These are phyloP conservation scores for Halcyon chelicuti DNA, from an alignment of 2,797 vertebrate species.

Conservation along the genomic window DNA sequence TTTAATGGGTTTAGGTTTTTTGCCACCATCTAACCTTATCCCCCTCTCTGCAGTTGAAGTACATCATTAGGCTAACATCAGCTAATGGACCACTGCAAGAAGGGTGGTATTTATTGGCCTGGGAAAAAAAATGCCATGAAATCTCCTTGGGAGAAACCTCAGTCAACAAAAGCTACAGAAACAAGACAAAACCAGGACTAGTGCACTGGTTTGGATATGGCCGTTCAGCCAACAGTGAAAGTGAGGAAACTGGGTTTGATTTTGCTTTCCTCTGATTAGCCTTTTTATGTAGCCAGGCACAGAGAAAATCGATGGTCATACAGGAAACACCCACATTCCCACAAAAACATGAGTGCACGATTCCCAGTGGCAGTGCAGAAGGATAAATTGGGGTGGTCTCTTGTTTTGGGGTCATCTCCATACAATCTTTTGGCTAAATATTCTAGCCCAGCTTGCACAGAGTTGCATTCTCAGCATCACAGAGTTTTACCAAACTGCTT, in stretches of 20 bases:
- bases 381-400: background rate
- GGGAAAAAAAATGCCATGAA: slow-evolving; percentile 20
- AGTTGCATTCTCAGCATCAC: background rate
- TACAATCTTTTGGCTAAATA: background rate
- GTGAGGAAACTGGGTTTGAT: slow-evolving; percentile 31
- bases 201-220: background rate
- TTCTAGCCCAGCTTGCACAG: background rate
- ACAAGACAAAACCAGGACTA: slow-evolving; percentile 34
- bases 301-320: slow-evolving; percentile 30
- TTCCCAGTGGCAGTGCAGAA: background rate
- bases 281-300: background rate
- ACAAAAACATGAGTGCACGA: background rate
- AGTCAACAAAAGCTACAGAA: background rate
- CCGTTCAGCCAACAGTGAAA: slow-evolving; percentile 57
- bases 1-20: background rate
- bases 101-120: background rate
- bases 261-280: slow-evolving; percentile 20
- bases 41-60: background rate
- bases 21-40: background rate
- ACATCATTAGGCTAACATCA: background rate
- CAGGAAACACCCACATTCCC: slow-evolving; percentile 27
- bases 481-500: background rate
- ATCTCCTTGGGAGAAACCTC: slow-evolving; percentile 8
- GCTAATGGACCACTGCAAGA: background rate
- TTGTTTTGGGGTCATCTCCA: background rate